Evolutionary conservation across 53 echinoderm and acorn worm genomes (phyloP).

Genomic region (Actinopyga echinites): DNA sequence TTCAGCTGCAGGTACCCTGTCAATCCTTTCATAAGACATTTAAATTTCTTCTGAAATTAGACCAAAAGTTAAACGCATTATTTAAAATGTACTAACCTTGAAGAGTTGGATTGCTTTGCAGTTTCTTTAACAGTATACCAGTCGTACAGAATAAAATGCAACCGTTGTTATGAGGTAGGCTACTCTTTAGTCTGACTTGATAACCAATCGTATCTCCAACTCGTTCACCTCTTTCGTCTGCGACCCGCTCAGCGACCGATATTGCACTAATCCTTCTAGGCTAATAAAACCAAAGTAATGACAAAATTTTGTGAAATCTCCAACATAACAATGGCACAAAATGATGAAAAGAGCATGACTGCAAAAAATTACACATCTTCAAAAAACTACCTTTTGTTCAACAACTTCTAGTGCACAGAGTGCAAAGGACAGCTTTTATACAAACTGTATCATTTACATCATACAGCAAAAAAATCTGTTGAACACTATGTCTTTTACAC

Average conservation of each 20-base stretch:
- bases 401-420: no score
- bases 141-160: conserved; percentile 84
- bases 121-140: conserved; percentile 88
- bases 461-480: no score
- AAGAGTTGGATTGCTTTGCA: conserved; percentile 73
- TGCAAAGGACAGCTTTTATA: no score
- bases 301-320: neutral
- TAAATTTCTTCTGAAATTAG: neutral
- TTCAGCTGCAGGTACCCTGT: neutral
- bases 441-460: no score
- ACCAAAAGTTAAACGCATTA: no score
- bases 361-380: no score
- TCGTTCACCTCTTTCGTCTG: conserved; percentile 69
- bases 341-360: no score
- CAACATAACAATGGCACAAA: no score
- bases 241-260: conserved; percentile 74
- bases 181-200: conserved; percentile 77
- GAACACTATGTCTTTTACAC: no score
- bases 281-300: conserved; percentile 32
- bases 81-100: conserved; percentile 47
- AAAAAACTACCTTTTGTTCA: no score
- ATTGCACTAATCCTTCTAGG: conserved; percentile 86
- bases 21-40: neutral
- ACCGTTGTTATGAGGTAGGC: conserved; percentile 67
- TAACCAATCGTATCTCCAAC: conserved; percentile 72